Evolutionary conservation across 2,113 vertebrate genomes (phyloP).

Genomic region (Saguinus imperator): DNA sequence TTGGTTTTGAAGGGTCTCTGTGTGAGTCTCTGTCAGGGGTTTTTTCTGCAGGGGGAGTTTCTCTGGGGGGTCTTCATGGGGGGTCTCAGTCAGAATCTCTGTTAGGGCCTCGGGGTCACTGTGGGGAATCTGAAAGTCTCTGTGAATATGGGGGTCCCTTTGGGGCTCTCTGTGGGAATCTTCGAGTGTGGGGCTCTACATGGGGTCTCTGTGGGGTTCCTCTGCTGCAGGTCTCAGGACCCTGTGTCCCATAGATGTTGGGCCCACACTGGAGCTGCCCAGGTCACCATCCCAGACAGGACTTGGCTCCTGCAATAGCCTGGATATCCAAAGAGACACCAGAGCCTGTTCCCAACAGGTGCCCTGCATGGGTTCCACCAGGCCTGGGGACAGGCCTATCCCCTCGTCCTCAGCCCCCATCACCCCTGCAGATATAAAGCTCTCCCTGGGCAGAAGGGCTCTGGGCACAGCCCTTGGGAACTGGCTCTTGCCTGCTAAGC

Average conservation of each 20-base stretch:
- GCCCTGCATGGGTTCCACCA: neutral
- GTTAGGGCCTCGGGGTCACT: neutral
- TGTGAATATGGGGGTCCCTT: too few species aligned
- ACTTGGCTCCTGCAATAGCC: neutral
- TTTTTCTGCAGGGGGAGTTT: neutral
- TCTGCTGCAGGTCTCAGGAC: neutral
- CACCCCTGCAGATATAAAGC: accelerated
- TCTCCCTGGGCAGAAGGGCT: neutral
- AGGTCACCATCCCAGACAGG: neutral
- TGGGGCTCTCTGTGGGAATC: too few species aligned
- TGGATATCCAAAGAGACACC: too few species aligned
- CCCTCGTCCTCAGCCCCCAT: neutral
- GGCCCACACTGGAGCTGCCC: neutral
- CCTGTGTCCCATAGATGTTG: too few species aligned
- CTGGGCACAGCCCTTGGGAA: neutral
- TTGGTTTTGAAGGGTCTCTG: neutral
- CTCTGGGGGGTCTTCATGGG: neutral
- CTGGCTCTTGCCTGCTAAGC: neutral
- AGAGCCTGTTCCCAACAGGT: neutral
- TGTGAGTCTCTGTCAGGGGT: neutral
- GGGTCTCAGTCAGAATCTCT: neutral
- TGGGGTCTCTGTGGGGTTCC: neutral
- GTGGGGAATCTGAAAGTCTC: too few species aligned
- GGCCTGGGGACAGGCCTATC: neutral
- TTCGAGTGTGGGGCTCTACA: too few species aligned